Conservation (phyloP, 2,113 vertebrate genomes). For the Channa argus region DNA sequence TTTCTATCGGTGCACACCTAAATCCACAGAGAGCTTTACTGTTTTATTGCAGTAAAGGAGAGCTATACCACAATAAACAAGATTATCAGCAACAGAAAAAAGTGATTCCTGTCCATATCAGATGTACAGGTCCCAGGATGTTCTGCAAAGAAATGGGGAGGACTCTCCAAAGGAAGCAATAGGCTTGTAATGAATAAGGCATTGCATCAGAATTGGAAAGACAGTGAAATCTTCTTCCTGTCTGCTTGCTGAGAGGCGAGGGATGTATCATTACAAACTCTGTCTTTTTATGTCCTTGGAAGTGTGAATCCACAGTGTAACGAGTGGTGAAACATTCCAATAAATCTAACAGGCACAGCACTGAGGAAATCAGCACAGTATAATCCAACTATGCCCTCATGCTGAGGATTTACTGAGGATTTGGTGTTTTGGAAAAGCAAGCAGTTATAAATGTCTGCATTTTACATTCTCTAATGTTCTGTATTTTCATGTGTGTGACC, state of each 20-base stretch:
- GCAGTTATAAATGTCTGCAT: background rate
- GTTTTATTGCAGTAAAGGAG: slow-evolving; percentile 49
- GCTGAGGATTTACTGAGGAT: slow-evolving; percentile 17
- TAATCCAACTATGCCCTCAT: slow-evolving; percentile 14
- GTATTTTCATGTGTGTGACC: background rate
- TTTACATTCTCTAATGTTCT: background rate
- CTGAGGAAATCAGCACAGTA: slow-evolving; percentile 1
- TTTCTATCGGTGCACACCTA: slow-evolving; percentile 35
- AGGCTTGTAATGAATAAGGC: slow-evolving; percentile 70
- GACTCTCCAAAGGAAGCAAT: slow-evolving; percentile 47
- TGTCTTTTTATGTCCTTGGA: slow-evolving; percentile 57
- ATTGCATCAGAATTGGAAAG: slow-evolving; percentile 68
- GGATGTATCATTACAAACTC: slow-evolving; percentile 47
- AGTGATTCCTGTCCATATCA: slow-evolving; percentile 33
- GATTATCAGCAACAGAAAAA: slow-evolving; percentile 14
- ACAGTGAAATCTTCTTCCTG: slow-evolving; percentile 53
- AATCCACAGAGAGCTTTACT: slow-evolving; percentile 51
- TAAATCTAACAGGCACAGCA: slow-evolving; percentile 19
- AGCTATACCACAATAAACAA: background rate
- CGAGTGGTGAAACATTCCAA: slow-evolving; percentile 30
- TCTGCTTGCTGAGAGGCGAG: slow-evolving; percentile 22
- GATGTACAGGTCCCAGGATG: slow-evolving; percentile 45
- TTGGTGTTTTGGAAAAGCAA: slow-evolving; percentile 1
- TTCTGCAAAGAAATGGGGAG: slow-evolving; percentile 1
- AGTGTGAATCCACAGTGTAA: slow-evolving; percentile 45